Evolutionary conservation across 2,113 vertebrate genomes (phyloP).

Genomic region (Calyptomena viridis): DNA sequence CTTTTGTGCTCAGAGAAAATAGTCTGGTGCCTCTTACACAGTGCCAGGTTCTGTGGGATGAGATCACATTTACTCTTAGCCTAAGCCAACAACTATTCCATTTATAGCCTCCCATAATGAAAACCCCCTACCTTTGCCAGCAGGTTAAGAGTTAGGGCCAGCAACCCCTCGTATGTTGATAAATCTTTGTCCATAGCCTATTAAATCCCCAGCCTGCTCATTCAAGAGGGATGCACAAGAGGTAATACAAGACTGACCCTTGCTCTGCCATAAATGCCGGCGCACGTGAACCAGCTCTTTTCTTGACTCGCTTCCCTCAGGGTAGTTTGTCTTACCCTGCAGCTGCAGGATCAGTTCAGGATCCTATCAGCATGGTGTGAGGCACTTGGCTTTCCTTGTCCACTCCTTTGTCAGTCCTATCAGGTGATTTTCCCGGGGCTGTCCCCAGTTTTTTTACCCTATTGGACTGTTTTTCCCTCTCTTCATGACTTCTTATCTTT

Average conservation of each 20-base stretch:
- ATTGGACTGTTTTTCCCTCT: neutral
- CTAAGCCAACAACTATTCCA: neutral
- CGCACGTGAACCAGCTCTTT: neutral
- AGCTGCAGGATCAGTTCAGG: neutral
- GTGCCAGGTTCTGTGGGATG: neutral
- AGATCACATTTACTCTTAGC: neutral
- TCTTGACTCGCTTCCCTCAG: neutral
- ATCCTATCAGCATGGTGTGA: rapidly evolving
- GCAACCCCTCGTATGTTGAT: neutral
- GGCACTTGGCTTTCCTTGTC: neutral
- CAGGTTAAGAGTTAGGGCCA: neutral
- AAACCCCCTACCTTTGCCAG: neutral
- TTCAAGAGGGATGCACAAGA: neutral
- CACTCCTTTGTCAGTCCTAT: neutral
- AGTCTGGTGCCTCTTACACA: neutral
- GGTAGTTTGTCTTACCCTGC: neutral
- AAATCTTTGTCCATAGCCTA: neutral
- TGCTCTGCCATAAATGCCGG: neutral
- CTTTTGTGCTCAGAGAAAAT: neutral
- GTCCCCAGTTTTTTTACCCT: neutral
- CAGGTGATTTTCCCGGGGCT: neutral
- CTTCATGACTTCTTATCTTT: neutral
- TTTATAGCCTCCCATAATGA: neutral
- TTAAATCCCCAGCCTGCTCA: neutral
- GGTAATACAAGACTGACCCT: neutral